A percentile compares a stretch with the other conserved stretches of the same genome.
phyloP scores from a whole-genome alignment of 2,888 invertebrate species.

The Calephelis perditalis region DNA sequence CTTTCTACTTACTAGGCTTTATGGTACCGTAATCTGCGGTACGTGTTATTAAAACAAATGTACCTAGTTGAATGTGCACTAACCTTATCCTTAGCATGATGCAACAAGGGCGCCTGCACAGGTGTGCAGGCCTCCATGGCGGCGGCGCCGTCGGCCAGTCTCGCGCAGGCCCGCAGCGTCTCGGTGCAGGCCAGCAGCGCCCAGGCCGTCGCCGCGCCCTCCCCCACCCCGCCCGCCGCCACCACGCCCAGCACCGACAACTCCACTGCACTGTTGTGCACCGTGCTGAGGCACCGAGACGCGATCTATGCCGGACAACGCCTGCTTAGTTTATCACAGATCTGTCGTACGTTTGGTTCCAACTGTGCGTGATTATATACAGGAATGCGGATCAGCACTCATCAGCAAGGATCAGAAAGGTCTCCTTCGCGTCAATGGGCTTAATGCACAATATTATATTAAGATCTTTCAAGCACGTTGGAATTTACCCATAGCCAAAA shows the following conservation, averaged over 20 bases:
- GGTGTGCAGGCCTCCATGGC: slow-evolving; percentile 78
- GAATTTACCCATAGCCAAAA: no score
- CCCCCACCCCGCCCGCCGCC: slow-evolving; percentile 88
- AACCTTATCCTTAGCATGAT: slow-evolving; percentile 92
- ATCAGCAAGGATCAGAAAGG: no score
- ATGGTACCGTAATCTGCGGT: no score
- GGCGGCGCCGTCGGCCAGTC: slow-evolving; percentile 81
- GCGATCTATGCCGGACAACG: slow-evolving; percentile 81
- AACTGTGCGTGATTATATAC: no score
- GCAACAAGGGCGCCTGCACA: slow-evolving; percentile 91
- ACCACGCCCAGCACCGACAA: slow-evolving; percentile 87
- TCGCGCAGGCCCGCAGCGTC: slow-evolving; percentile 89
- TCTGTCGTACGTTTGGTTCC: no score
- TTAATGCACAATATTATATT: no score
- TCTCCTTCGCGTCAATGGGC: no score
- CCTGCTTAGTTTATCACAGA: no score
- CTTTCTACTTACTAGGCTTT: no score
- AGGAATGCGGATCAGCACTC: no score
- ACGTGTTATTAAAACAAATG: no score
- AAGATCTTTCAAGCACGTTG: no score
- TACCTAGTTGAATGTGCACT: slow-evolving; percentile 15
- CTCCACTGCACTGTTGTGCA: slow-evolving; percentile 93
- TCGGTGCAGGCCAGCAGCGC: slow-evolving; percentile 94
- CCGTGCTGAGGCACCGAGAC: slow-evolving; percentile 91
- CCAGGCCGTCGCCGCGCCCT: slow-evolving; percentile 95